Evolutionary conservation across 2,888 invertebrate species (phyloP), one percentile per base, ranked within the genome.

Genomic region (Folsomia manolachei): DNA sequence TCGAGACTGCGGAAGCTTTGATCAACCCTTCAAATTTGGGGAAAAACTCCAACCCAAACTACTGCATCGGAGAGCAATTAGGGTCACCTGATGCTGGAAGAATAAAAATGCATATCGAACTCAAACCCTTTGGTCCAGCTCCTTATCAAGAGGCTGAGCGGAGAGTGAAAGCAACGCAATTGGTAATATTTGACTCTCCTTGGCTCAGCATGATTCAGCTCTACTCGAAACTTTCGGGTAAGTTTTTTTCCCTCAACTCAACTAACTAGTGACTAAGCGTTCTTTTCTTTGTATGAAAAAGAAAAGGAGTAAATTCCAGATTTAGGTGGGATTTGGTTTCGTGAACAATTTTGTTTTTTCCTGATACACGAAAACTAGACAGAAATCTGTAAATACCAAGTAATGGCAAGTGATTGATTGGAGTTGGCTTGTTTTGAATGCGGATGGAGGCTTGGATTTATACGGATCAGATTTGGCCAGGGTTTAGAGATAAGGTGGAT

Each of bases 121-220:
- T 74, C 63, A 62, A 72, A 53, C 71, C 74, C n/a, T 74, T 73
- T 63, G 24, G 70, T 25, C 64, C 71, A 7, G 71, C 72, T n/a
- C 68, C 67, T 25, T 71, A 61, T 26, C 27, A 67, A 56, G 63
- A 74, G 21, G 71, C 77, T n/a, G 65, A 60, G 53, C 62, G 62
- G 27, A 66, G 75, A 27, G 69, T 74, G 51, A 61, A 39, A 27
- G 75, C 75, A 9, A 69, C 72, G 53, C 71, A 74, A 66, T 75
- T 75, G 66, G 66, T 74, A 51, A 72, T 74, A 24, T 75, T 72
- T 64, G 77, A 77, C 52, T 72, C 72, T 62, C 70, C 74, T 21
- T 72, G 71, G 63, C 26, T 64, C 7, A 52, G 72, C 21, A 64
- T 77, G 68, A 25, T 39, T 9, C 62, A 74, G 27, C 56, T 77